Conservation (phyloP, 2,113 vertebrate species). For the Nothoprocta perdicaria region DNA sequence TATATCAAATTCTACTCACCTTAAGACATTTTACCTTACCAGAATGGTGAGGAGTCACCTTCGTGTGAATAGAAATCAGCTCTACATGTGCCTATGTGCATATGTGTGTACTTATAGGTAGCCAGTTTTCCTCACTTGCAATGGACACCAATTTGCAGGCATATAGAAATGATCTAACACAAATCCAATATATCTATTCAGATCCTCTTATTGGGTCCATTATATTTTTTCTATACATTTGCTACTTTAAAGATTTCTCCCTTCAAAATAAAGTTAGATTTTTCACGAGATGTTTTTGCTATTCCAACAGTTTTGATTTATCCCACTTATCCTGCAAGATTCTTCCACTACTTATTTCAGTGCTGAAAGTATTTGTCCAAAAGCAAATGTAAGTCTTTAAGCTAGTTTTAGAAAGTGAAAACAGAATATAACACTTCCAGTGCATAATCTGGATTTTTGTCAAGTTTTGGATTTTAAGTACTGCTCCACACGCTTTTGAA, state of each 20-base stretch:
- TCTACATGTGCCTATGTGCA: rapidly evolving
- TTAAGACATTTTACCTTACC: not conserved
- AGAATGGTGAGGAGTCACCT: not conserved
- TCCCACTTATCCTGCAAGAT: not conserved
- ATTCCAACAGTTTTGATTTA: not conserved
- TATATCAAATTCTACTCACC: not conserved
- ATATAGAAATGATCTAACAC: not conserved
- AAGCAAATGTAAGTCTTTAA: not conserved
- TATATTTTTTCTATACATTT: not conserved
- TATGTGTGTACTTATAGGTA: not conserved
- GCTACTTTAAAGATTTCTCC: not conserved
- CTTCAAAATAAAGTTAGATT: not conserved
- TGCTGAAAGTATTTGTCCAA: conserved; percentile 1
- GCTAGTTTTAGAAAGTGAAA: conserved; percentile 39
- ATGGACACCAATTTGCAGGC: not conserved
- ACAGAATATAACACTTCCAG: not conserved
- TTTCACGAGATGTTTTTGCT: not conserved
- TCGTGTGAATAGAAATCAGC: not conserved
- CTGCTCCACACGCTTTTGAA: not conserved
- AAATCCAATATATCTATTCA: not conserved
- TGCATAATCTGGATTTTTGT: conserved; percentile 37
- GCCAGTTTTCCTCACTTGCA: not conserved
- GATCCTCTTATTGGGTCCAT: not conserved
- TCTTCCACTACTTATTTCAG: not conserved
- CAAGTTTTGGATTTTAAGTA: conserved; percentile 13